Base-by-base conservation (phyloP, 1,140 invertebrate genomes). In the Drosophila lowei region DNA sequence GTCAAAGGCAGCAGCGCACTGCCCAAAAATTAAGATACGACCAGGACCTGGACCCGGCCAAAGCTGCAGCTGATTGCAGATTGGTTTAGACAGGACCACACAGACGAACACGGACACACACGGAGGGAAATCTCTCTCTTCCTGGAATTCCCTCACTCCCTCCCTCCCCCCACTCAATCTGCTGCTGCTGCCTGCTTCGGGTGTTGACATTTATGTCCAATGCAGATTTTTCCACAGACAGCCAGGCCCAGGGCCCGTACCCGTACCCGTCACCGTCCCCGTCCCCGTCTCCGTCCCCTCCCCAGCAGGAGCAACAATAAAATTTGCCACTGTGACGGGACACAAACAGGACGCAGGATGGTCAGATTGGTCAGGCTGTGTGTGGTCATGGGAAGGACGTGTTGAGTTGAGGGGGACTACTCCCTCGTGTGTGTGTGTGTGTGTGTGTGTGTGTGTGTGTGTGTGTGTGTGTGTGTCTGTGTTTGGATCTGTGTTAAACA, bases 151-250 rank as follows among this genome's bases (percentile, higher is more conserved):
- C 34, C 11, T 1, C 3, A 4, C 23, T 0, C 3, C 23, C 23
- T 25, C 23, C 11, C 34, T 38, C 34, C n/a, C n/a, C n/a, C n/a
- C n/a, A n/a, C 15, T 48, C 43, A 25, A 5, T 21, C n/a, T 38
- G 9, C 34, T 56, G 42, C 43, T 43, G 21, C 59, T 66, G 65
- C 54, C 62, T 60, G n/a, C 46, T 70, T 66, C 74, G 83, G 83
- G 81, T 86, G 81, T 88, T 86, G 81, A 86, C 81, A 88, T 86
- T 86, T 86, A 86, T 86, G 81, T 86, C 83, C 81, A 86, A 86
- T 86, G 81, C 81, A 86, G 81, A 86, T 86, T 86, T 86, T 86
- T 86, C 65, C 73, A 79, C 47, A 63, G 72, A 61, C 66, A 66
- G 62, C 46, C 57, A 60, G 41, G 49, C n/a, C 49, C 25, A 4